Evolutionary conservation across 2,888 invertebrate genomes (phyloP), one percentile per base, ranked within the genome.

Genomic region (Caenorhabditis sp.): DNA sequence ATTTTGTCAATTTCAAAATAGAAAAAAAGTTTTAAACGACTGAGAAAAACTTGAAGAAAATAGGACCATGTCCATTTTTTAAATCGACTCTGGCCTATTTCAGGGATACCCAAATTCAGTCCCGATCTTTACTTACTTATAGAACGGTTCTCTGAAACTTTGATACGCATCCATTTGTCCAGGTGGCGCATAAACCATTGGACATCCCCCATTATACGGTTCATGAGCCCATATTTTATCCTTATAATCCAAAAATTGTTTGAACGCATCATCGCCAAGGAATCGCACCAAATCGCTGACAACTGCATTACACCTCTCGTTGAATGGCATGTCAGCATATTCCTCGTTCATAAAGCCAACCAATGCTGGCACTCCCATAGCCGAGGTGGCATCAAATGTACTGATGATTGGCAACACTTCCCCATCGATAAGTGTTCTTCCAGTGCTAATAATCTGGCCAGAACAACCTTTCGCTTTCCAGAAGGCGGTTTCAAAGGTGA

Each of bases 121-220:
- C n/a, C n/a, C n/a, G n/a, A n/a, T n/a, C n/a, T n/a, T n/a, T n/a
- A 31, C 61, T 57, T 61, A 81, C 80, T 68, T 70, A 50, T 77
- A 63, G 59, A 74, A 72, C 21, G 81, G 81, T 52, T 82, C 78
- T 20, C 82, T 64, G 50, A 82, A 78, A 10, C 59, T 52, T 25
- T 66, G 56, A 63, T 62, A 81, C 1, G 77, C 77, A n/a, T 78
- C 81, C 77, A 79, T 81, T 54, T 81, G 75, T 25, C 82, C 82
- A 88, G 89, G 25, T 87, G 89, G 77, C 83, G 87, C 80, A 84
- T 87, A 67, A 81, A 82, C 12, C 86, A 87, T 79, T 7, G 89
- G 89, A 72, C 89, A 89, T 4, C 90, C 90, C 2, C 89, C 89
- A 21, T 87, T 86, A 82, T 88, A 89, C 53, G 86, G 88, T 70